Conservation (phyloP, 2,797 vertebrate species). For the Enteromius trimaculatus region DNA sequence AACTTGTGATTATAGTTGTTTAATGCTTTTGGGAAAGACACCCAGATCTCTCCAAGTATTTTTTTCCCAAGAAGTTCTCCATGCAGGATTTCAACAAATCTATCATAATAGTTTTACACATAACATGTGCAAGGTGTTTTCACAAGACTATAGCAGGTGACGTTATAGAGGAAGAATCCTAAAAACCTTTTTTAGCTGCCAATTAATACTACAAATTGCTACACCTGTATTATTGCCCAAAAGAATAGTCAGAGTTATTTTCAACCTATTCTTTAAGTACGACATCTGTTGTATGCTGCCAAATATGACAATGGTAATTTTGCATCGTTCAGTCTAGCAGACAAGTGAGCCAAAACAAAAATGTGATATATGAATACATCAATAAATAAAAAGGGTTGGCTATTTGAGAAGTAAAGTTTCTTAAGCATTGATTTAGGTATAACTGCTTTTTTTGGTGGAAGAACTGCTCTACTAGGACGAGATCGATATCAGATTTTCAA, state of each 20-base stretch:
- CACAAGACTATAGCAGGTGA: slow-evolving; percentile 18
- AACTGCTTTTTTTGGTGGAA: not conserved
- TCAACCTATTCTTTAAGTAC: not conserved
- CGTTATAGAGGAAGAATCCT: no score
- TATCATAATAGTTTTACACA: slow-evolving; percentile 4
- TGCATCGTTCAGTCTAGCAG: not conserved
- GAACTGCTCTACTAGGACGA: not conserved
- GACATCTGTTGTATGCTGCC: slow-evolving; percentile 3
- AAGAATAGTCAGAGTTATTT: slow-evolving; percentile 19
- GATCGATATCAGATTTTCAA: not conserved
- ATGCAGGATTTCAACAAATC: not conserved
- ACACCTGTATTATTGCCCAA: slow-evolving; percentile 18
- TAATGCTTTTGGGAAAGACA: not conserved
- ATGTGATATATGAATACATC: no score
- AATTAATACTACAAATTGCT: slow-evolving; percentile 30
- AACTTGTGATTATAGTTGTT: not conserved
- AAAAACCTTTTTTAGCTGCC: no score
- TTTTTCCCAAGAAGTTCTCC: not conserved
- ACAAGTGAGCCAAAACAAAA: no score
- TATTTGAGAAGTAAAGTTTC: not conserved
- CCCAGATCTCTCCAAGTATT: not conserved
- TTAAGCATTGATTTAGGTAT: not conserved
- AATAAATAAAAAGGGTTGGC: not conserved
- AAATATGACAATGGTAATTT: slow-evolving; percentile 4
- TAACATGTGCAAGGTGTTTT: not conserved